Base-by-base conservation (phyloP, 2,888 invertebrate species). In the Lordiphosa andalusiaca region DNA sequence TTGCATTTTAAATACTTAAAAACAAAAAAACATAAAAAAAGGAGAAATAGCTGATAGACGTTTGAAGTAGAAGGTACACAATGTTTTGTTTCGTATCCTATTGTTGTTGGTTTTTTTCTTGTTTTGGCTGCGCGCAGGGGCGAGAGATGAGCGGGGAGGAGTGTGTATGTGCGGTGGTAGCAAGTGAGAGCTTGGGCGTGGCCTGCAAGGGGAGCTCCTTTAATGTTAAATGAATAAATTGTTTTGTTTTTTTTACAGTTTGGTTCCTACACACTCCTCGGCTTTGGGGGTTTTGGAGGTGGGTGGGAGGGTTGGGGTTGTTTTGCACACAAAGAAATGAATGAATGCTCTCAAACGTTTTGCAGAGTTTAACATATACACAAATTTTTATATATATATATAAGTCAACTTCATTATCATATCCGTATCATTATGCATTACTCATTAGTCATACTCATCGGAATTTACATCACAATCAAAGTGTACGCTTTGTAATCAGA, bases 381-480 rank as follows among this genome's bases (percentile, higher is more conserved):
- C 50, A 30, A 25, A 25, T 10, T 13, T 3, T 44, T 16, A 55
- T 65, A 57, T 57, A 48, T 64, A 73, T 73, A 75, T 78, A 77
- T 77, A 82, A 82, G 82, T 77, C 82, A 78, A 78, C 77, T 82
- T 78, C 77, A 78, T 82, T 78, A 78, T 78, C 77, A 78, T 78
- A 78, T 78, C 77, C 77, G 82, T 78, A 77, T 78, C 77, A 82
- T 66, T 61, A 61, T 61, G 57, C 58, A 58, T 58, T 64, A 64
- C 49, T 57, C 64, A 63, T 58, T 80, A 82, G 71, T 77, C 78
- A 72, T 77, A 81, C 75, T 77, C 77, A 82, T 78, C 77, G 76
- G 30, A 81, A 81, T 83, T 77, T 81, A 83, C 84, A 81, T 81
- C 80, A 81, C 80, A 81, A 81, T 81, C 77, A 80, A 83, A 80